phyloP scores from a whole-genome alignment of 2,888 invertebrate species.

The Lepidocyrtinus sp. region DNA sequence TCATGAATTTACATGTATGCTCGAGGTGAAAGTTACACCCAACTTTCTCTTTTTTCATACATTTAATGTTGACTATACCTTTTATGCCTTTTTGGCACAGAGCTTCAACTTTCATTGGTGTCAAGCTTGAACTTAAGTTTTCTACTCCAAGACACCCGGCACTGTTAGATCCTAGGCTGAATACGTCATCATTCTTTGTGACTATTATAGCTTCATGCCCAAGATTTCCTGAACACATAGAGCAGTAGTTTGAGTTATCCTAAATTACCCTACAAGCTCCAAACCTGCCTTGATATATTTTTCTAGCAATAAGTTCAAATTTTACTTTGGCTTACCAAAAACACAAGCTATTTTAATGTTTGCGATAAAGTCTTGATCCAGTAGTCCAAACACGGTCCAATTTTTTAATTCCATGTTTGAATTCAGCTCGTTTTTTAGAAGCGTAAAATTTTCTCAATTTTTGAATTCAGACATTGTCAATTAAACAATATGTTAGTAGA shows the following conservation, averaged over 20 bases:
- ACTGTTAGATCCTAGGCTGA: conserved; percentile 76
- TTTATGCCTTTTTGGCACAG: conserved; percentile 75
- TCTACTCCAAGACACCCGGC: conserved; percentile 77
- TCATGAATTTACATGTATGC: neutral
- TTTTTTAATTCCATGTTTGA: conserved; percentile 74
- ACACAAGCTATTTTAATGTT: conserved; percentile 76
- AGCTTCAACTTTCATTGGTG: conserved; percentile 75
- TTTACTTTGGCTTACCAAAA: conserved; percentile 76
- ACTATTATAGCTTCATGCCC: conserved; percentile 78
- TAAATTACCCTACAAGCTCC: too few species aligned
- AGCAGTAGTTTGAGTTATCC: too few species aligned
- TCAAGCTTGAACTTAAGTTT: conserved; percentile 74
- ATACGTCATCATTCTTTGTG: conserved; percentile 76
- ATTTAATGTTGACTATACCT: conserved; percentile 71
- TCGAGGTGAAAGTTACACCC: too few species aligned
- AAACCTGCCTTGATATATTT: neutral
- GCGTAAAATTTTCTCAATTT: too few species aligned
- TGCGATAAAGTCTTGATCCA: conserved; percentile 74
- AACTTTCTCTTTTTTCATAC: neutral
- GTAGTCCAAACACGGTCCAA: conserved; percentile 77
- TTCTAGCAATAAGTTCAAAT: too few species aligned
- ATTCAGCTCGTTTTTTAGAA: too few species aligned
- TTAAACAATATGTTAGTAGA: too few species aligned
- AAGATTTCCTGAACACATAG: conserved; percentile 74
- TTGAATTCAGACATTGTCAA: too few species aligned